These are phyloP conservation scores for Drosophila rellima DNA, from an alignment of 2,888 invertebrate species.

Conservation along the genomic window DNA sequence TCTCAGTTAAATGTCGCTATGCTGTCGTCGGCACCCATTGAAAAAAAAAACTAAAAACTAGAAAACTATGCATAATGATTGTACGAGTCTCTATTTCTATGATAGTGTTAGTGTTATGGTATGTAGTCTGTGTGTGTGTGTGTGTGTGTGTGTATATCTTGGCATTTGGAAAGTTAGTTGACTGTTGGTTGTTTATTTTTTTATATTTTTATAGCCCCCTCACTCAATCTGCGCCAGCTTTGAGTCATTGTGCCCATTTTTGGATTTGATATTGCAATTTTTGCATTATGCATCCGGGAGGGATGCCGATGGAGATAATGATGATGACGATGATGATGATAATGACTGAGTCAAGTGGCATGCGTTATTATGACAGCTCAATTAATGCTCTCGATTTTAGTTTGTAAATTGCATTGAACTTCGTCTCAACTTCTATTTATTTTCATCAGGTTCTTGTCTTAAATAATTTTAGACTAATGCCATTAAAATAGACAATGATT, in stretches of 20 bases:
- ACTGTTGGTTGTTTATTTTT: constrained; percentile 13
- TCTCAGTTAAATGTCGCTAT: constrained; percentile 66
- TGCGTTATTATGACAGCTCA: constrained; percentile 28
- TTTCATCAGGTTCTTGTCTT: too few species aligned
- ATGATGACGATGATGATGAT: constrained; percentile 12
- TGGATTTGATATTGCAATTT: constrained; percentile 62
- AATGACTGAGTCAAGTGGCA: constrained; percentile 39
- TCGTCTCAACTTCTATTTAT: too few species aligned
- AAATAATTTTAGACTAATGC: too few species aligned
- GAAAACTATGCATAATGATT: constrained; percentile 67
- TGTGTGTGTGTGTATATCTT: constrained; percentile 31
- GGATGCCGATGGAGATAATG: constrained; percentile 19
- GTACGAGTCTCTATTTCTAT: constrained; percentile 27
- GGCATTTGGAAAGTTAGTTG: constrained; percentile 71
- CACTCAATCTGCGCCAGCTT: constrained; percentile 50
- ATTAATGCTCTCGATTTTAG: constrained; percentile 36
- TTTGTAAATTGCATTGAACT: constrained; percentile 16
- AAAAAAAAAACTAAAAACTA: too few species aligned
- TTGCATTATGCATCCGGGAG: constrained; percentile 66
- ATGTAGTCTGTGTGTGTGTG: neutral
- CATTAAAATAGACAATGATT: too few species aligned
- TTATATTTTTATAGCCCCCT: constrained; percentile 64
- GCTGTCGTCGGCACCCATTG: constrained; percentile 44
- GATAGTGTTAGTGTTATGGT: constrained; percentile 20
- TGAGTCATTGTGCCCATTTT: constrained; percentile 70